Base-by-base conservation (phyloP, 2,888 invertebrate genomes). In the Adelphocoris suturalis region DNA sequence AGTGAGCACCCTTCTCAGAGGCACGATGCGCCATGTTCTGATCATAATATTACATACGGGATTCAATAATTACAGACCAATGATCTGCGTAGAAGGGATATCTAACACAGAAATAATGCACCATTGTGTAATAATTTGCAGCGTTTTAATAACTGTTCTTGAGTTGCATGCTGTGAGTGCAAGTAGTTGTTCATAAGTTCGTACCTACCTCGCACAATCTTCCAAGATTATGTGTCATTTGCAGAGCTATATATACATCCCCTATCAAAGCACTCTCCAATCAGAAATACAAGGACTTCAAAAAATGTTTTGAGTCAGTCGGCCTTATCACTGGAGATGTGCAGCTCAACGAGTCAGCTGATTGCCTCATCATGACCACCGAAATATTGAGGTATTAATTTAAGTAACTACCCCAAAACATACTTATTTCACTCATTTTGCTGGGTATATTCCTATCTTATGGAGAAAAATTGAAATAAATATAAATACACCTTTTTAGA, bases 191-290 rank as follows among this genome's bases (percentile, higher is more conserved):
- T n/a, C n/a, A n/a, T n/a, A n/a, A n/a, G n/a, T n/a, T n/a, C n/a
- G n/a, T n/a, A n/a, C n/a, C n/a, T n/a, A n/a, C n/a, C 14, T 52
- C 11, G 52, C 12, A 37, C 3, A 37, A 37, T 7, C 37, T 37
- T 37, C 7, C 7, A 7, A 37, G 37, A 37, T 3, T 19, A n/a
- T 61, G 2, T n/a, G 19, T 19, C 16, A 92, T 88, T 78, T 47
- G 12, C 55, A 96, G 97, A 92, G 95, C 97, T 0, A 97, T 99
- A 91, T 99, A 99, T 94, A 99, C 99, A 0, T 99, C 99, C 0
- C 99, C 99, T 0, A 99, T 99, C 92, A 99, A 99, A 94, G 99
- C 99, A 0, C 94, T 99, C 0, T 99, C 99, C 0, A 99, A 99
- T 94, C 99, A 99, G 93, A 99, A 99, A 93, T 99, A 98, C 94